Evolutionary conservation across 2,888 invertebrate genomes (phyloP), one percentile per base, ranked within the genome.

Genomic region (Lamproptera curius): DNA sequence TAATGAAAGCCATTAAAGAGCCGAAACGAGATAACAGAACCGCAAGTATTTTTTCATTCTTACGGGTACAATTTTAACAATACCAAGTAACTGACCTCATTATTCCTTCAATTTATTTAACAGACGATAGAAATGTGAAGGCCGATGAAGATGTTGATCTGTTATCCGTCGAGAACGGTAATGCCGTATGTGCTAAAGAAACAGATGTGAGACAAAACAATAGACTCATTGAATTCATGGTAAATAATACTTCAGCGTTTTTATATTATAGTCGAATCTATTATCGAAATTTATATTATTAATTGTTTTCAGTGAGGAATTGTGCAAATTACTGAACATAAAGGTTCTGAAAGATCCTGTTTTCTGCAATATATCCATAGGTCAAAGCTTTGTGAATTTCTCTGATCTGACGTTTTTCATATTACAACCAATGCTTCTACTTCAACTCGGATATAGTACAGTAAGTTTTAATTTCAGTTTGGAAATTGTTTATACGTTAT

Each of bases 331-430:
- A 26, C 64, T 90, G 36, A 87, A 89, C 55, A 61, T 90, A 11
- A 80, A 74, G 38, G 68, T 90, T 10, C 68, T 91, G 33, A 89
- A 82, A 53, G 89, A 90, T 62, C 68, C 74, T 1, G 70, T 83
- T 5, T 91, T 84, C 53, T 76, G 91, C 20, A 92, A 91, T 59
- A 90, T 92, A 53, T 84, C 82, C 53, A 40, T 85, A 3, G 92
- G 92, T 6, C 85, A 90, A 55, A 89, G 92, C 56, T 89, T 92
- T 46, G 88, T 90, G 1, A 89, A 90, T 57, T 90, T 90, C 44
- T 89, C 91, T 2, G 92, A 93, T 66, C 75, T 90, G 37, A 90
- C 89, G 5, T 93, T 92, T 54, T 85, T 90, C 46, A 84, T 90
- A n/a, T 69, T 93, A 14, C 82, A 91, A 52, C 92, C 92, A 2